These are phyloP conservation scores for Macaca nemestrina DNA, from an alignment of 2,113 vertebrate species.

Conservation along the genomic window DNA sequence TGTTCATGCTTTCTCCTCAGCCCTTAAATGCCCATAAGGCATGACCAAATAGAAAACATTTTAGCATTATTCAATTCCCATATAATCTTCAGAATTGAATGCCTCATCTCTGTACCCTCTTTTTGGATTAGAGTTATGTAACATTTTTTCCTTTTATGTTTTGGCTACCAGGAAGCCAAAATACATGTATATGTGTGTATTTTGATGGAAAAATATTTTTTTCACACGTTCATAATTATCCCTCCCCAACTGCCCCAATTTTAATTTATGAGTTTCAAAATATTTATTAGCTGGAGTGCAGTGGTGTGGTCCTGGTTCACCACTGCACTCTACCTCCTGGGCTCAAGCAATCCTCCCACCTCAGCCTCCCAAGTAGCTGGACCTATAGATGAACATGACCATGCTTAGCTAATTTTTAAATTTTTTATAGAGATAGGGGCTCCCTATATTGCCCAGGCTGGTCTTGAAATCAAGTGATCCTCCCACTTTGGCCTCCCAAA, in stretches of 20 bases:
- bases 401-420: too few species aligned
- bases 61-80: neutral
- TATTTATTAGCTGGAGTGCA: neutral
- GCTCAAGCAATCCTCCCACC: too few species aligned
- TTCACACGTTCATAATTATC: neutral
- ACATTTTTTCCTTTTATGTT: neutral
- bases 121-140: neutral
- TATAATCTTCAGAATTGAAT: neutral
- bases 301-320: too few species aligned
- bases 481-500: too few species aligned
- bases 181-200: neutral
- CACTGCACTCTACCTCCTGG: too few species aligned
- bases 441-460: too few species aligned
- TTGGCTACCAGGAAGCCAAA: slow-evolving; percentile 4
- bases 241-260: neutral
- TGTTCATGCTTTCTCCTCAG: neutral
- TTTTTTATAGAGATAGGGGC: too few species aligned
- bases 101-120: neutral
- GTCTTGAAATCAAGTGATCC: too few species aligned
- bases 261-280: slow-evolving; percentile 20
- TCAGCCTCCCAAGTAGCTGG: too few species aligned
- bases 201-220: neutral
- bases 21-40: neutral
- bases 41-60: neutral
- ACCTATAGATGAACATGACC: too few species aligned